Conservation (phyloP, 2,113 vertebrate species). For the Bolborhynchus lineola region DNA sequence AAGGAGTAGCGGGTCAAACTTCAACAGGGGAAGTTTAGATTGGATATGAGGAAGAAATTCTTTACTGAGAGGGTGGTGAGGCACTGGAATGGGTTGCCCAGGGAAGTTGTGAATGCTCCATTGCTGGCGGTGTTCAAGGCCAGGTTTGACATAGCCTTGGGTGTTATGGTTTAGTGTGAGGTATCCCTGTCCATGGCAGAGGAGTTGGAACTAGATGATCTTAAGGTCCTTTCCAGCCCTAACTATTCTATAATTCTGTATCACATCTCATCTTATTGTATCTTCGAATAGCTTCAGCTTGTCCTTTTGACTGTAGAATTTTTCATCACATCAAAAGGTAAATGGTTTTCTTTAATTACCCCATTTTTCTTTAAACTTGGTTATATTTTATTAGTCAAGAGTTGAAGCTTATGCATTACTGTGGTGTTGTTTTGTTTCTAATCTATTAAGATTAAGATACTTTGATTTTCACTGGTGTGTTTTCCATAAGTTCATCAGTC, state of each 20-base stretch:
- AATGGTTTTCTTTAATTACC: background rate
- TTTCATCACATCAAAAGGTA: background rate
- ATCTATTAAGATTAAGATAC: background rate
- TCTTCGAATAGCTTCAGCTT: background rate
- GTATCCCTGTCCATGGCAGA: no score
- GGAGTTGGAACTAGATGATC: no score
- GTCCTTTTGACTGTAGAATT: background rate
- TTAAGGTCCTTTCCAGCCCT: no score
- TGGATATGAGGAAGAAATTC: no score
- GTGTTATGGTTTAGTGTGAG: no score
- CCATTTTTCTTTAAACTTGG: background rate
- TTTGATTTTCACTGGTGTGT: background rate
- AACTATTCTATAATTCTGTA: background rate
- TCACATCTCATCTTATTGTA: background rate
- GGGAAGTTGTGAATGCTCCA: no score
- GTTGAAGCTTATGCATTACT: background rate
- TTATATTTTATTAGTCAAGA: background rate
- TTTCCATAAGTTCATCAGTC: background rate
- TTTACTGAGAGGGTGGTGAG: no score
- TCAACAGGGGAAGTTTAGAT: no score
- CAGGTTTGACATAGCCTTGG: no score
- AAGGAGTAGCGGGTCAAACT: no score
- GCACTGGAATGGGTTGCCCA: no score
- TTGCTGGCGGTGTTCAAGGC: no score
- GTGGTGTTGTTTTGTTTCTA: background rate